Base-by-base conservation (phyloP, 2,888 invertebrate genomes). In the Pristionchus maxplancki region DNA sequence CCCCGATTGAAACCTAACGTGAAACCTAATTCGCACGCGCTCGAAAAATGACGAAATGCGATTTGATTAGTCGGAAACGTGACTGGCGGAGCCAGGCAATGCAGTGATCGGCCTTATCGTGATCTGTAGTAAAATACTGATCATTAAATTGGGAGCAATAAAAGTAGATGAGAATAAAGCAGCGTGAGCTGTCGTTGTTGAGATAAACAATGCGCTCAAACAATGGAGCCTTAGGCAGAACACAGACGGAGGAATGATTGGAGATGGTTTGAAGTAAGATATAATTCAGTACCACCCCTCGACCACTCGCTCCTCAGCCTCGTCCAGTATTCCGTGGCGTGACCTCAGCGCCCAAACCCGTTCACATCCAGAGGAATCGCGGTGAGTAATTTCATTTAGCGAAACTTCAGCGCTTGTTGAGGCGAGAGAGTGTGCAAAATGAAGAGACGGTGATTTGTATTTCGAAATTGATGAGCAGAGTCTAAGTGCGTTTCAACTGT, bases 281-380 rank as follows among this genome's bases (percentile, higher is more conserved):
- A n/a, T 5, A 8, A 1, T 53, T 53, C 84, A 64, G 84, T 17
- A 84, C 84, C 2, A 62, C 84, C 2, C 62, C 62, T 37, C 84
- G 84, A 9, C 84, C 84, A 0, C 84, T 84, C 1, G 53, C 84
- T 15, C 85, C 85, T 37, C 85, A 85, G 28, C 85, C 85, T 4
- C 64, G 62, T 13, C 85, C 85, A 6, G 85, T 31, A 0, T 85
- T 85, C 85, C 58, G 85, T 5, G n/a, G 28, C 78, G 37, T 13
- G 5, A 64, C 85, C 5, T 13, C 64, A 1, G 37, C 53, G 20
- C 82, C 82, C 24, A 83, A 83, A 24, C 82, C 82, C 1, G 82
- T 83, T 20, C 82, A 83, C 24, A 83, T 85, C 20, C 85, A 85
- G 85, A 85, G 85, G 64, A 85, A 64, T 64, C 37, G 85, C 6